Percentiles rank a stretch among this genome's conserved stretches.
These are phyloP conservation scores for Myzus persicae DNA, from an alignment of 1,140 invertebrate species.

Conservation along the genomic window DNA sequence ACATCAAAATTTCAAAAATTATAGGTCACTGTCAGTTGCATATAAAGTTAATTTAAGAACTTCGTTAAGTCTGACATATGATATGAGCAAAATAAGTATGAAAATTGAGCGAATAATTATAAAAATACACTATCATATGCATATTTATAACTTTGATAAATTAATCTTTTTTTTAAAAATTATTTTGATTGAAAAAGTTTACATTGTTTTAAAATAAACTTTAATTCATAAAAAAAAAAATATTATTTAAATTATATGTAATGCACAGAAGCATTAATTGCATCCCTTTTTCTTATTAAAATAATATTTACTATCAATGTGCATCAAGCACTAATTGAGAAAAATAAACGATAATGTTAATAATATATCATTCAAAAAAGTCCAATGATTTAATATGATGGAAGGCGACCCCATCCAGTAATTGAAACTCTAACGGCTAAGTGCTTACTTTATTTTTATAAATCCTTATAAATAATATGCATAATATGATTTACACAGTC, in stretches of 20 bases:
- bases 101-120: not conserved
- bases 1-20: not conserved
- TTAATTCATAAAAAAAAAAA: not conserved
- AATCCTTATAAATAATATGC: no score
- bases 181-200: not conserved
- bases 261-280: not conserved
- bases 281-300: not conserved
- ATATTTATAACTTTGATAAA: not conserved
- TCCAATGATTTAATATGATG: not conserved
- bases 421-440: not conserved
- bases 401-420: not conserved
- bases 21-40: conserved; percentile 8
- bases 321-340: not conserved
- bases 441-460: no score
- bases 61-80: not conserved
- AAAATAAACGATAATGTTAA: not conserved
- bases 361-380: not conserved
- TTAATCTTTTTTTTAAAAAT: not conserved
- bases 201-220: not conserved
- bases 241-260: not conserved
- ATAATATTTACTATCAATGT: not conserved
- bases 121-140: not conserved
- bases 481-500: no score
- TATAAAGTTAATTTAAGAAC: conserved; percentile 18
- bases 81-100: not conserved